Evolutionary conservation across 2,113 vertebrate genomes (phyloP).

Genomic region (Rhinopomastus cyanomelas): DNA sequence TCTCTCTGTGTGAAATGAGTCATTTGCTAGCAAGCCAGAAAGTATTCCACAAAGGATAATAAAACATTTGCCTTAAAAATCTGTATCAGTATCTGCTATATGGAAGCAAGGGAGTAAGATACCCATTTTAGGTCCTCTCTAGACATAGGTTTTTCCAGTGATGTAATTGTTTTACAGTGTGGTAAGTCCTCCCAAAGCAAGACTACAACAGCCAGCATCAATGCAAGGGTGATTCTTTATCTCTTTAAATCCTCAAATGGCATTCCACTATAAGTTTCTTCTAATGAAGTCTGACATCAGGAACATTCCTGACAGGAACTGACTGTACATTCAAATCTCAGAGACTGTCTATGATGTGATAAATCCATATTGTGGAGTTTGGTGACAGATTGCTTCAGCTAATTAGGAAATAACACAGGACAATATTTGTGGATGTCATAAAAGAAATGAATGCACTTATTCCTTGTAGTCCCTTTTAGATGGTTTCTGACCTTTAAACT

Average conservation of each 20-base stretch:
- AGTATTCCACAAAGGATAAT: neutral
- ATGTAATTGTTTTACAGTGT: neutral
- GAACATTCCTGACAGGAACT: neutral
- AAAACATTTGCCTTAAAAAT: slow-evolving; percentile 2
- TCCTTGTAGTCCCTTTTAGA: neutral
- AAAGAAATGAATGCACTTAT: neutral
- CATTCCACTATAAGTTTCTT: neutral
- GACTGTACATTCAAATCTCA: neutral
- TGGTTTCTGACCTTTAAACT: neutral
- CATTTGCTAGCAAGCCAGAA: slow-evolving; percentile 2
- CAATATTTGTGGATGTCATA: neutral
- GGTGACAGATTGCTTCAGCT: slow-evolving; percentile 27
- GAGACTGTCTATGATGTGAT: neutral
- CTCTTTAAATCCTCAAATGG: neutral
- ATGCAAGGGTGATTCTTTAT: neutral
- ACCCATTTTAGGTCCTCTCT: neutral
- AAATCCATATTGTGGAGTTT: slow-evolving; percentile 7
- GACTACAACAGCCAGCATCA: neutral
- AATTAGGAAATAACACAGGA: slow-evolving; percentile 35
- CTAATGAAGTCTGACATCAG: slow-evolving; percentile 12
- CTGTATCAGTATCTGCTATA: neutral
- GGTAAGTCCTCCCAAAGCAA: neutral
- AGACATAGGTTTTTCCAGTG: neutral
- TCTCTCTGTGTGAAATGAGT: neutral
- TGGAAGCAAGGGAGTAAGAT: neutral